These are phyloP conservation scores for Gryon sp. DNA, from an alignment of 1,140 invertebrate species.

Conservation along the genomic window DNA sequence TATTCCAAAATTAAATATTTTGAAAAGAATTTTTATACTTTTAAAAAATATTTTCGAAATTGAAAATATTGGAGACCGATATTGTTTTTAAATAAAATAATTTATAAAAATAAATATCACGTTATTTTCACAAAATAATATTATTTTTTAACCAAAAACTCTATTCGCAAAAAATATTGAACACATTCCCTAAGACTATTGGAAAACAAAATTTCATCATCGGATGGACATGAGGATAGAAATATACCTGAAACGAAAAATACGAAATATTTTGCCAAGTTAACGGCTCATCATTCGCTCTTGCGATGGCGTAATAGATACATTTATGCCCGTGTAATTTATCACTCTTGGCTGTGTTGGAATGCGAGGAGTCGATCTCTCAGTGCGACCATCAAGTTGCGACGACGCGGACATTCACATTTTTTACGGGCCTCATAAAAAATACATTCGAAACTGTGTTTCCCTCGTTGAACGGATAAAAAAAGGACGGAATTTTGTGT, in stretches of 20 bases:
- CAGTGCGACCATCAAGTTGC: constrained; percentile 40
- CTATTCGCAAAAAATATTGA: too few relatives aligned
- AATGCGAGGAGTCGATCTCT: constrained; percentile 42
- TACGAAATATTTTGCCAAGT: constrained; percentile 32
- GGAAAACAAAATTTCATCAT: constrained; percentile 24
- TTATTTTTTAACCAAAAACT: too few relatives aligned
- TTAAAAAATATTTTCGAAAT: too few relatives aligned
- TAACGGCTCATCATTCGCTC: constrained; percentile 44
- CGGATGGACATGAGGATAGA: constrained; percentile 29
- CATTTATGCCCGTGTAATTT: constrained; percentile 48
- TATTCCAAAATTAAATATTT: too few relatives aligned
- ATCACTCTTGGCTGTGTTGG: constrained; percentile 24
- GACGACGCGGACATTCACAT: constrained; percentile 34
- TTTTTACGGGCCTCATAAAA: constrained; percentile 51
- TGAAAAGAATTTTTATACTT: too few relatives aligned
- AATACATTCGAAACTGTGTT: constrained; percentile 39
- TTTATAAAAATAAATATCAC: too few relatives aligned
- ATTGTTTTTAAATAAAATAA: too few relatives aligned
- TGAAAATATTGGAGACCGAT: too few relatives aligned
- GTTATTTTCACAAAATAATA: too few relatives aligned
- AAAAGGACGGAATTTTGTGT: constrained; percentile 4
- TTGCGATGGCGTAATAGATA: constrained; percentile 19
- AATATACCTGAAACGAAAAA: constrained; percentile 18
- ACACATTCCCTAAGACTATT: too few relatives aligned
- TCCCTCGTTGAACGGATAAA: constrained; percentile 23